Base-by-base conservation (phyloP, 2,113 vertebrate genomes). In the Barbus barbus region DNA sequence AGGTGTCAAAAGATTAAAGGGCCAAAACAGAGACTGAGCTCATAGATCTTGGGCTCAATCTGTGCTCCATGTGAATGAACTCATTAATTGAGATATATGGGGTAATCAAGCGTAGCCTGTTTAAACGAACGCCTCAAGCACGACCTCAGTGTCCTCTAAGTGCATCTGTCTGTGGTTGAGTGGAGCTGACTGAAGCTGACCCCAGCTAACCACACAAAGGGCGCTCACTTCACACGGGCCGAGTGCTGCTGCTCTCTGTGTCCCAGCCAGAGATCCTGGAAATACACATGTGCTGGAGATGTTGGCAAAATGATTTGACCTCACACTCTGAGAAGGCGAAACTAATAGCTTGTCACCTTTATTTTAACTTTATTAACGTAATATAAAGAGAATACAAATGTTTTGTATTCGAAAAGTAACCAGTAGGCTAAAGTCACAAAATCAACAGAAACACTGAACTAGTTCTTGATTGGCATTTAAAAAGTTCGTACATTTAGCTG, bases 91-190 rank as follows among this genome's bases (percentile, higher is more conserved):
- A 78, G 69, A 81, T 90, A 82, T 87, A 89, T 87, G 83, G 89
- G 77, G 90, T 91, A 93, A 90, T 93, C 91, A 89, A 76, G 87
- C 89, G 3, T 91, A 80, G 78, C 83, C 69, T 85, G 86, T 92
- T 90, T 87, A 87, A 89, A 84, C 28, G 24, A 14, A 33, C 6
- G 24, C 51, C 51, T 41, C 33, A 75, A 31, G 36, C 82, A 48
- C 51, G 65, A 72, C 84, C 41, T 61, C 53, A 76, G 38, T 77
- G 60, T 48, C 69, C 33, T 76, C n/a, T 58, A 58, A 56, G 28
- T 72, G 67, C 18, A 77, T 48, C 46, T 63, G 60, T 71, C 79
- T 69, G 46, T 31, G 65, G 38, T 78, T 87, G 48, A 63, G 72
- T 26, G 60, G 9, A 56, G 74, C 41, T 63, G 44, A 31, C 31